These are phyloP conservation scores for Cantharis flavilabris DNA, from an alignment of 2,888 invertebrate species.

Conservation along the genomic window DNA sequence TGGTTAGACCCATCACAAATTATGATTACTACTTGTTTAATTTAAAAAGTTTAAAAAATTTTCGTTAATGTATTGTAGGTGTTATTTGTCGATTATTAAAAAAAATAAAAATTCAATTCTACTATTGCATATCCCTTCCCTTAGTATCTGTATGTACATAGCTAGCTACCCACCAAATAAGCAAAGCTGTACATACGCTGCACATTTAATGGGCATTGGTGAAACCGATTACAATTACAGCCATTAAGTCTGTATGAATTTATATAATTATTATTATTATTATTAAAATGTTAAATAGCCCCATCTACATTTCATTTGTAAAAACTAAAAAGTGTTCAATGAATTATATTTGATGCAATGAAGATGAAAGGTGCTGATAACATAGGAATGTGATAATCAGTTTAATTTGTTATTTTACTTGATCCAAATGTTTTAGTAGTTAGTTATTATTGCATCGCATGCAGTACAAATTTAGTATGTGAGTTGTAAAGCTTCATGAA, in stretches of 20 bases:
- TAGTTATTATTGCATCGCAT: constrained; percentile 49
- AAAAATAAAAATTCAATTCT: constrained; percentile 15
- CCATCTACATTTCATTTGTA: constrained; percentile 41
- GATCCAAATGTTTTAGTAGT: constrained; percentile 50
- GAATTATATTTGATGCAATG: constrained; percentile 22
- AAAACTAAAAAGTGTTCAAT: constrained; percentile 16
- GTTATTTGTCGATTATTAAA: constrained; percentile 22
- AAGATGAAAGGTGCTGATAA: constrained; percentile 51
- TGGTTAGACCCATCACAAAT: background rate
- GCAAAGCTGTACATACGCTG: constrained; percentile 32
- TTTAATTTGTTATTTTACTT: constrained; percentile 53
- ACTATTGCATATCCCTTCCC: constrained; percentile 29
- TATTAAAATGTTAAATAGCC: constrained; percentile 34
- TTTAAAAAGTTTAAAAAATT: background rate
- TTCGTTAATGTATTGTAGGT: constrained; percentile 8
- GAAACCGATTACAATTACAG: constrained; percentile 31
- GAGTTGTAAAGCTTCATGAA: constrained; percentile 48
- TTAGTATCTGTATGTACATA: constrained; percentile 30
- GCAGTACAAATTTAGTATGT: constrained; percentile 53
- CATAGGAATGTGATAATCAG: constrained; percentile 54
- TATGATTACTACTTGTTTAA: background rate
- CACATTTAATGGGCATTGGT: constrained; percentile 38
- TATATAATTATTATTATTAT: constrained; percentile 13
- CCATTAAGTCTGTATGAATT: constrained; percentile 30
- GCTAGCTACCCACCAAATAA: constrained; percentile 21